Evolutionary conservation across 2,797 vertebrate species (phyloP), one percentile per base, ranked within the genome.

Genomic region (Myotis pilosus): DNA sequence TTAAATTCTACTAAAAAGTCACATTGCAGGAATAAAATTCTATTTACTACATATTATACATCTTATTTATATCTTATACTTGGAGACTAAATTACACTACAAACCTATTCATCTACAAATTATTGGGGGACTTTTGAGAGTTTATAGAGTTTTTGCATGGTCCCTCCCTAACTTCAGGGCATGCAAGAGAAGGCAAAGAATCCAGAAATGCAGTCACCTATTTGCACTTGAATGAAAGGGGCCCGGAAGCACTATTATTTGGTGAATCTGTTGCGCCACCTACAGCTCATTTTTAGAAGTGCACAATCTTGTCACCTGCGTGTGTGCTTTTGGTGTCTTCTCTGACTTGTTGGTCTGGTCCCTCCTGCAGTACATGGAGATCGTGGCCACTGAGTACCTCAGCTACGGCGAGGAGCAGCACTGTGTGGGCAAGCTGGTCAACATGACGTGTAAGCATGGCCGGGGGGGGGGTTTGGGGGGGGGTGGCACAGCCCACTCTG

Each of bases 341-440:
- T 41, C 23, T 90, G 76, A 94, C 30, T 25, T 71, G 13, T 64
- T 20, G 68, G 47, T 94, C 96, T 72, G 8, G 11, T 96, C 64
- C 53, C 38, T 6, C 20, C 30, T 95, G 80, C 71, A 99, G 99
- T 97, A 98, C 80, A 98, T 99, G 98, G 99, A 99, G 97, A 98
- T 97, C 7, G 98, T 98, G 90, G 96, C 98, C 91, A 98, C 96
- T 19, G 41, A 17, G 51, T 99, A 98, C 97, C 97, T 99, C 17
- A 97, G 98, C 15, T 98, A 97, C 0, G 97, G 98, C 9, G 99
- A 99, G 85, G 98, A 98, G 62, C 96, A 97, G 2, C 98, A 98
- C 95, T 97, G 98, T 23, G 96, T 97, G 91, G 99, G 99, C 97
- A 98, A 98, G 94, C 97, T 99, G 96, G 98, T 99, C 97, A 99